Conservation (phyloP, 2,797 vertebrate genomes). For the Anguilla megastoma region DNA sequence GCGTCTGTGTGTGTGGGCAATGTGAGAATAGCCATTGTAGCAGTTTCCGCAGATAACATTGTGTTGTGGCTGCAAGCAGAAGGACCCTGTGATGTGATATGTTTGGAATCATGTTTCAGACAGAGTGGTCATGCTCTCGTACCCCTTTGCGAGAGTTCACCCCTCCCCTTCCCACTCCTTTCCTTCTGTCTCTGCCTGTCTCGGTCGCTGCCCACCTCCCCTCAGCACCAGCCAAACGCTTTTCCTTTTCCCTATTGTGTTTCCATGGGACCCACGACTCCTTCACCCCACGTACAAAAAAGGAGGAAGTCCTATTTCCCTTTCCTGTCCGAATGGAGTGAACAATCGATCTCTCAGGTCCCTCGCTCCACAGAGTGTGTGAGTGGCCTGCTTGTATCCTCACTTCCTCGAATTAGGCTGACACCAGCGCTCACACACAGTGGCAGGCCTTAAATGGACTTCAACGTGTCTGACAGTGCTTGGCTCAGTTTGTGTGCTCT, state of each 20-base stretch:
- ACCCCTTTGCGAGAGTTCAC: constrained; percentile 31
- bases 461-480: background rate
- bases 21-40: background rate
- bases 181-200: constrained; percentile 11
- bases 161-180: background rate
- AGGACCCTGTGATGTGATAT: constrained; percentile 53
- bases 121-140: constrained; percentile 31
- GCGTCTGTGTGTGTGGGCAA: background rate
- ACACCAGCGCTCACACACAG: background rate
- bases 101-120: constrained; percentile 19
- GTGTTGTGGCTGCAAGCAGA: constrained; percentile 44
- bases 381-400: background rate
- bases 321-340: constrained; percentile 66
- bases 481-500: background rate
- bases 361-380: background rate
- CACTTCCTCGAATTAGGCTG: constrained; percentile 9
- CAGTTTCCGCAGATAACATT: constrained; percentile 45
- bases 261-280: constrained; percentile 48
- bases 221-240: constrained; percentile 43
- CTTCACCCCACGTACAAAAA: constrained; percentile 34
- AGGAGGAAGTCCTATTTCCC: constrained; percentile 70
- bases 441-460: background rate
- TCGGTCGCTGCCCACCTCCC: constrained; percentile 50
- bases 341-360: constrained; percentile 61
- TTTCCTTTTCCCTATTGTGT: constrained; percentile 57